These are phyloP conservation scores for Nasonovia ribisnigri DNA, from an alignment of 2,888 invertebrate species.

Conservation along the genomic window DNA sequence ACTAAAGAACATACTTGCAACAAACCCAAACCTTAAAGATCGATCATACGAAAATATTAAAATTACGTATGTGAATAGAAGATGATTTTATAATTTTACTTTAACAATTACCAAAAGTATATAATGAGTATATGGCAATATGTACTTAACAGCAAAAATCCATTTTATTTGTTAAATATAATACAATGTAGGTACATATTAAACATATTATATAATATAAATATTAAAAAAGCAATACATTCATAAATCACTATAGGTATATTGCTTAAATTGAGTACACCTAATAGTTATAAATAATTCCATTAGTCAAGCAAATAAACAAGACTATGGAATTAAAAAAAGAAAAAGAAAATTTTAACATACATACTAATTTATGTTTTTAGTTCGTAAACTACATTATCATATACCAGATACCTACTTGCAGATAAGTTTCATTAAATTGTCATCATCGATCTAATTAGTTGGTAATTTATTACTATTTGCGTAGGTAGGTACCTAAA, in stretches of 20 bases:
- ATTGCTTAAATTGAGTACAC: neutral
- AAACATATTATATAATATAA: neutral
- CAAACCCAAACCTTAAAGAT: neutral
- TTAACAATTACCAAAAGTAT: neutral
- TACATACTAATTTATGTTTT: neutral
- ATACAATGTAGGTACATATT: neutral
- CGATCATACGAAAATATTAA: neutral
- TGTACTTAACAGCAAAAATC: neutral
- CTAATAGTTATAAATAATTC: neutral
- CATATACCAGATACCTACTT: neutral
- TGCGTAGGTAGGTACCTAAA: too few species aligned
- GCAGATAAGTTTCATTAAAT: neutral
- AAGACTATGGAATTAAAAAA: neutral
- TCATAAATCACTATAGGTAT: neutral
- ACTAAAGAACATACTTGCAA: neutral
- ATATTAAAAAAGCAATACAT: neutral
- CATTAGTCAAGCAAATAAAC: neutral
- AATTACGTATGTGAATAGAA: neutral
- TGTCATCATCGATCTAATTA: too few species aligned
- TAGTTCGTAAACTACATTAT: neutral
- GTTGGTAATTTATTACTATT: too few species aligned
- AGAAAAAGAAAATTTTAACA: neutral
- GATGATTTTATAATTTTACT: neutral
- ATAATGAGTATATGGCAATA: too few species aligned
- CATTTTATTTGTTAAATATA: neutral